Conservation (phyloP, 2,888 invertebrate species). For the Phortica okadai region DNA sequence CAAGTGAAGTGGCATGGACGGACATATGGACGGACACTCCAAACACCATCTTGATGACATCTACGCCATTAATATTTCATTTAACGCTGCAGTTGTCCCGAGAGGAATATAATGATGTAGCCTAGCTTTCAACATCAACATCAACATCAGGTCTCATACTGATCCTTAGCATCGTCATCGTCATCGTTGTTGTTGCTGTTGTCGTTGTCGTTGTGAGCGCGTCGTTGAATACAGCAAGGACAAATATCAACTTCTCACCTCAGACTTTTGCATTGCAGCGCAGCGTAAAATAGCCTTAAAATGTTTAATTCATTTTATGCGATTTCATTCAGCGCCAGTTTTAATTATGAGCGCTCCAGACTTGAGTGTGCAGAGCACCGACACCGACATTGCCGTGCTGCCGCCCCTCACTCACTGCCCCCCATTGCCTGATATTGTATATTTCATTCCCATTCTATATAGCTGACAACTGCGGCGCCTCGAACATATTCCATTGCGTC, state of each 20-base stretch:
- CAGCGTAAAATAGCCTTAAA: conserved; percentile 64
- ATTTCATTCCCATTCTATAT: not conserved
- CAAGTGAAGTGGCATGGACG: not conserved
- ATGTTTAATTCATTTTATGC: conserved; percentile 71
- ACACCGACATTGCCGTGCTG: not conserved
- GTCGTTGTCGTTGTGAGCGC: too few relatives aligned
- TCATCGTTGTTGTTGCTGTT: not conserved
- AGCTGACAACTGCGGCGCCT: not conserved
- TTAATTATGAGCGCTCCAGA: conserved; percentile 61
- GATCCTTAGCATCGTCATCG: not conserved
- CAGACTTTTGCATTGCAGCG: conserved; percentile 3
- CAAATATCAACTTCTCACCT: conserved; percentile 16
- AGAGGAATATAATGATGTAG: conserved; percentile 51
- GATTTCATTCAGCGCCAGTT: conserved; percentile 68
- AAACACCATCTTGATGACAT: conserved; percentile 44
- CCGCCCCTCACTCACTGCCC: not conserved
- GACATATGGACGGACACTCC: conserved; percentile 14
- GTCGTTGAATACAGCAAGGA: conserved; percentile 4
- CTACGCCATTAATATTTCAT: conserved; percentile 68
- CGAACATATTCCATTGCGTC: conserved; percentile 4
- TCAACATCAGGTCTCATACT: conserved; percentile 21
- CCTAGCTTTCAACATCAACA: conserved; percentile 24
- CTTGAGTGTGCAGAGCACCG: conserved; percentile 32
- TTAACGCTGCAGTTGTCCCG: conserved; percentile 69
- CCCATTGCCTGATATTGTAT: too few relatives aligned